Evolutionary conservation across 2,113 vertebrate species (phyloP), one percentile per base, ranked within the genome.

Genomic region (Hydrolagus affinis): DNA sequence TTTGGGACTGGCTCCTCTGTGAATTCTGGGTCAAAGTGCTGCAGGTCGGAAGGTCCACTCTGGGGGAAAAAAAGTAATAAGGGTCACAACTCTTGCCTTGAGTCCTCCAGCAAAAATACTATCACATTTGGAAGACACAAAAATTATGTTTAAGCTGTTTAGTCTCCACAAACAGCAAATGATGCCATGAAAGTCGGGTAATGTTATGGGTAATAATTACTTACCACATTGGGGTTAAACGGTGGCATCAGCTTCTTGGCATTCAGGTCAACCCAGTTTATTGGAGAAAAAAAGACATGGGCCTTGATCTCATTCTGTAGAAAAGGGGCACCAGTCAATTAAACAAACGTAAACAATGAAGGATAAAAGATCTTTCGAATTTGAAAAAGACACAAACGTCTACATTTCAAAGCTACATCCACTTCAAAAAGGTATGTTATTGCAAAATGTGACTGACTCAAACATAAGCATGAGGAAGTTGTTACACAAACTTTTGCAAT

Each of bases 181-280:
- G 21, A 44, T 28, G n/a, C 56, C 57, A 28, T 56, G 14, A 80
- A 3, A 28, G 23, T 66, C 12, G 28, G 64, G 77, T 60, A 68
- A 30, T 83, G 62, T 25, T 17, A 23, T 28, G 4, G 62, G 17
- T 10, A 85, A 69, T 66, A 66, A 6, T 15, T 30, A 93, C 96
- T 0, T 94, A 99, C 98, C 96, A 99, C 98, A 86, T 99, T 99
- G 88, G 98, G 98, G 93, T 99, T 99, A 92, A 99, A 99, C 87
- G 98, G 98, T 62, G 98, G 98, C 19, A 95, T 99, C 90, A 99
- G 97, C 92, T 97, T 99, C 95, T 98, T 99, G 90, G 96, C 95
- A 88, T 97, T 98, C 88, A 99, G 96, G 89, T 99, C 98, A 87
- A 97, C 97, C 98, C 98, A 99, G 95, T 98, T 99, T 91, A 99